Percentiles rank a stretch among this genome's conserved stretches.
These are phyloP conservation scores for Latheticus oryzae DNA, from an alignment of 2,888 invertebrate species.

Conservation along the genomic window DNA sequence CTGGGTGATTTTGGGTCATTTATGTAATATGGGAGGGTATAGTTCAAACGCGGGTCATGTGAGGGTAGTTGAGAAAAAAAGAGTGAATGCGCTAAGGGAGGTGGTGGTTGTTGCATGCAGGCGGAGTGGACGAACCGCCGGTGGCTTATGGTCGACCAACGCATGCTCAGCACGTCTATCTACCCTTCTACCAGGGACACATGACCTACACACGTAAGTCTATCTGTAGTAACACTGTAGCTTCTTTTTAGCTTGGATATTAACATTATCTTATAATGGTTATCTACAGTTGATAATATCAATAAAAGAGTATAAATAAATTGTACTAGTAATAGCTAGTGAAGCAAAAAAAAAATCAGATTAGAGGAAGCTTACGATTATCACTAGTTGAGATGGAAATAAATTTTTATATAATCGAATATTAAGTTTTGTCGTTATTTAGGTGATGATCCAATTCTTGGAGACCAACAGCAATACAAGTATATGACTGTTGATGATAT, in stretches of 20 bases:
- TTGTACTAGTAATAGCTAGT: too few species aligned
- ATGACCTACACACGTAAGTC: constrained; percentile 84
- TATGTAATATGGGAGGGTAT: constrained; percentile 31
- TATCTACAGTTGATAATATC: too few species aligned
- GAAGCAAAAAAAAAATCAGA: too few species aligned
- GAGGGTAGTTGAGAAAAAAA: constrained; percentile 30
- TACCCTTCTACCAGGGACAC: constrained; percentile 87
- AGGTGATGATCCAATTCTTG: constrained; percentile 78
- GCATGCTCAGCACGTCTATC: constrained; percentile 84
- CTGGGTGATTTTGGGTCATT: constrained; percentile 31
- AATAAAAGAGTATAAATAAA: too few species aligned
- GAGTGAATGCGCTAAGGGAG: constrained; percentile 55
- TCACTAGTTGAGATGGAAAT: too few species aligned
- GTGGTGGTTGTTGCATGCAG: constrained; percentile 62
- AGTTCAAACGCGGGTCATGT: constrained; percentile 27
- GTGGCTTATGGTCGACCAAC: constrained; percentile 75
- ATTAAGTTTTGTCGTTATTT: too few species aligned
- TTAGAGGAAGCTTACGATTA: too few species aligned
- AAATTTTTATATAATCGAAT: too few species aligned
- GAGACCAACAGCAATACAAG: constrained; percentile 78
- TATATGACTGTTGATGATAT: constrained; percentile 87
- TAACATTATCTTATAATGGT: too few species aligned
- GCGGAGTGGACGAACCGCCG: constrained; percentile 65
- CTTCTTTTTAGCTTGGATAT: constrained; percentile 37
- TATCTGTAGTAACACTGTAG: constrained; percentile 36